phyloP scores from a whole-genome alignment of 2,113 vertebrate species.

The Limnothrissa miodon region DNA sequence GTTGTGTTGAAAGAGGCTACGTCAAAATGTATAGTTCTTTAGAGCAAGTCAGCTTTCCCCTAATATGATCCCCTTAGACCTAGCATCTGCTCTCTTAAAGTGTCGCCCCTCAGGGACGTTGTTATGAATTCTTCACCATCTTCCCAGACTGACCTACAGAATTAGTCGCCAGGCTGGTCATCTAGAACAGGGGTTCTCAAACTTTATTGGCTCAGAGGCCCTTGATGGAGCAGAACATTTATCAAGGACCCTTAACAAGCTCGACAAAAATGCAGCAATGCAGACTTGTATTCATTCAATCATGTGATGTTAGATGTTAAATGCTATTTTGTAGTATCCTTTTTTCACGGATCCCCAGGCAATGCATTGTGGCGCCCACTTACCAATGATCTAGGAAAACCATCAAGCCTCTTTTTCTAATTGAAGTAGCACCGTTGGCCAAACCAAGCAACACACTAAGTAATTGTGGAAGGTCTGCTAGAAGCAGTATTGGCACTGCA shows the following conservation, averaged over 20 bases:
- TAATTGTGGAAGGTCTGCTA: background rate
- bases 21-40: background rate
- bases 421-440: no score
- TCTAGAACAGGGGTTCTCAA: no score
- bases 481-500: background rate
- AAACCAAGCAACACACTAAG: background rate
- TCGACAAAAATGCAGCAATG: no score
- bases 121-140: background rate
- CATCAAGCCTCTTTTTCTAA: background rate
- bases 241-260: no score
- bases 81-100: background rate
- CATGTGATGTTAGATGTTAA: no score
- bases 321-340: no score
- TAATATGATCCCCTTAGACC: background rate
- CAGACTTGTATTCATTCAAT: no score
- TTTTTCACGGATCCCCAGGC: no score
- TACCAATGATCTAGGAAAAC: background rate
- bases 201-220: no score
- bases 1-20: background rate
- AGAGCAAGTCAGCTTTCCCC: background rate
- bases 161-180: background rate
- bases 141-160: background rate
- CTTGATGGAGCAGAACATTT: no score
- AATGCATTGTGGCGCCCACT: no score
- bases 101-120: background rate